Evolutionary conservation across 1,140 invertebrate genomes (phyloP), one percentile per base, ranked within the genome.

Genomic region (Gryon sp.): DNA sequence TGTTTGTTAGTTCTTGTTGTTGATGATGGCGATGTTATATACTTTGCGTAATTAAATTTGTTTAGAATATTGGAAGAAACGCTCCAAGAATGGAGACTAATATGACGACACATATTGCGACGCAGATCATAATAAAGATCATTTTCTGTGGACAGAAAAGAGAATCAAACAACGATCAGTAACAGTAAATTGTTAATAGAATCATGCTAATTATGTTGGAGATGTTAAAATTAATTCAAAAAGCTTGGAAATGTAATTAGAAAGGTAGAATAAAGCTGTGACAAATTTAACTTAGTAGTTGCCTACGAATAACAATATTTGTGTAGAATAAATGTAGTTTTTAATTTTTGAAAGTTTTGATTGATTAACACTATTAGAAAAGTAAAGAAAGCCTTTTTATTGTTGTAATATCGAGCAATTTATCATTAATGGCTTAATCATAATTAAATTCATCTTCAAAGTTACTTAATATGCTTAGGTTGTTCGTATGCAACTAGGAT

Each of bases 81-180:
- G 72, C 83, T 85, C 84, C 72, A 52, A 88, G 74, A 84, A 88
- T 87, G 83, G 83, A 80, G 83, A 88, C 84, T 83, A 87, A 77
- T 86, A 89, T 85, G 81, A 88, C 82, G 83, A 80, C 78, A 77
- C 75, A 79, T 86, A 89, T 84, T 89, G 91, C 89, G 87, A 94
- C 90, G 92, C 93, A 94, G 92, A 94, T 93, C 89, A 93, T 92
- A 90, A 94, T 93, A 90, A 94, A 90, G 90, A 94, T 93, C 92
- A 94, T 94, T 95, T 95, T 95, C 93, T 95, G 93, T 89, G 92
- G 93, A 92, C 91, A 92, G 84, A 93, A 92, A 92, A 90, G 85
- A 90, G 50, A 66, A 68, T 76, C 59, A 69, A 69, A 65, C 22
- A 52, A 43, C 20, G 34, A 62, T 76, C 57, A 76, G 63, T 69